These are phyloP conservation scores for Brienomyrus brachyistius DNA, from an alignment of 2,113 vertebrate species.

Conservation along the genomic window DNA sequence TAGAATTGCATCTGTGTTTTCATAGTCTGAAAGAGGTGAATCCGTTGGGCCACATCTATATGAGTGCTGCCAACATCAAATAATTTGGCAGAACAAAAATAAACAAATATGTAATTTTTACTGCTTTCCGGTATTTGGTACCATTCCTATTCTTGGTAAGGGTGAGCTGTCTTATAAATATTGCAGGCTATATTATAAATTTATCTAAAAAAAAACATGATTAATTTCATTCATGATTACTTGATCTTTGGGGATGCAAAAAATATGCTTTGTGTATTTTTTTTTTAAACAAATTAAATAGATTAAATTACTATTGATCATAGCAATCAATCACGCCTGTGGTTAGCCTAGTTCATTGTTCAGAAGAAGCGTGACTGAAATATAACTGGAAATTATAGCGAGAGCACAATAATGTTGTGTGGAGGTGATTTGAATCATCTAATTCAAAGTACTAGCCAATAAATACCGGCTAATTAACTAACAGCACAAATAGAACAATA, in stretches of 20 bases:
- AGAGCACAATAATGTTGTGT: neutral
- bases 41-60: neutral
- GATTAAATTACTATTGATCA: neutral
- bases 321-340: neutral
- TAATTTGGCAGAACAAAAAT: neutral
- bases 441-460: neutral
- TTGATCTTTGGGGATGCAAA: neutral
- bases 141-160: neutral
- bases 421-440: neutral
- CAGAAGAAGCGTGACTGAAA: neutral
- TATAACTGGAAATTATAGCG: neutral
- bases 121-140: neutral
- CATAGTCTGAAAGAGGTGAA: neutral
- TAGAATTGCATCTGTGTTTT: neutral
- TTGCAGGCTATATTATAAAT: neutral
- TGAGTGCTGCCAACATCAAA: neutral
- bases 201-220: neutral
- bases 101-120: neutral
- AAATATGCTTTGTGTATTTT: neutral
- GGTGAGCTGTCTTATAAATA: neutral
- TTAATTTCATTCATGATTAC: neutral
- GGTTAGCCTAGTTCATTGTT: neutral
- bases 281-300: neutral
- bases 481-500: neutral
- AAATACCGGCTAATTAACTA: neutral